Conservation (phyloP, 2,888 invertebrate genomes). For the Thera britannica region DNA sequence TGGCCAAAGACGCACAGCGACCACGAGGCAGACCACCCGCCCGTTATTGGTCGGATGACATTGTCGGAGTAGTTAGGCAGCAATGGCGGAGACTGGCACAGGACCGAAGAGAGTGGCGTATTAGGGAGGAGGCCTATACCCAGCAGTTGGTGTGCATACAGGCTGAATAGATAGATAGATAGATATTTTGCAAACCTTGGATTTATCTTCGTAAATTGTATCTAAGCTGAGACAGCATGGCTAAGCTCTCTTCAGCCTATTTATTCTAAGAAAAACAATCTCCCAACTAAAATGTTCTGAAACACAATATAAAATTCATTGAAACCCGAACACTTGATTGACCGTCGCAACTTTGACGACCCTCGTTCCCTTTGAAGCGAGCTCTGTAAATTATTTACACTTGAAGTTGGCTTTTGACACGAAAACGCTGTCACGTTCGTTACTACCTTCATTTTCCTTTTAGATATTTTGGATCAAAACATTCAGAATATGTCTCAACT, state of each 20-base stretch:
- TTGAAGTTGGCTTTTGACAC: constrained; percentile 32
- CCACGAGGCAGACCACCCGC: too few species aligned
- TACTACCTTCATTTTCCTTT: neutral
- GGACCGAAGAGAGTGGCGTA: too few species aligned
- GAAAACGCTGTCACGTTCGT: constrained; percentile 13
- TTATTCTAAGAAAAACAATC: constrained; percentile 9
- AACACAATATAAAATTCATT: constrained; percentile 22
- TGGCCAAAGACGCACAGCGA: too few species aligned
- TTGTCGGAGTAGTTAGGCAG: too few species aligned
- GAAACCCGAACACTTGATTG: constrained; percentile 27
- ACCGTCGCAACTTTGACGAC: constrained; percentile 23
- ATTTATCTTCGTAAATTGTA: too few species aligned
- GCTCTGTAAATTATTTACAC: constrained; percentile 32
- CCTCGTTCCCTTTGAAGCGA: constrained; percentile 35
- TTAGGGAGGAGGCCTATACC: too few species aligned
- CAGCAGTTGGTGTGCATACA: too few species aligned
- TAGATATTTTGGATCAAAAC: neutral
- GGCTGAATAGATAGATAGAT: too few species aligned
- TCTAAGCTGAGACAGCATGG: too few species aligned
- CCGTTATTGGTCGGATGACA: too few species aligned
- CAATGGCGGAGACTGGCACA: too few species aligned
- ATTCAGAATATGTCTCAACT: neutral
- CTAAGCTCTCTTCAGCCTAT: constrained; percentile 1
- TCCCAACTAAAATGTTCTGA: constrained; percentile 6
- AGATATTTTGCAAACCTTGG: too few species aligned